Conservation (phyloP, 2,888 invertebrate species). For the Heliothis peltigera region DNA sequence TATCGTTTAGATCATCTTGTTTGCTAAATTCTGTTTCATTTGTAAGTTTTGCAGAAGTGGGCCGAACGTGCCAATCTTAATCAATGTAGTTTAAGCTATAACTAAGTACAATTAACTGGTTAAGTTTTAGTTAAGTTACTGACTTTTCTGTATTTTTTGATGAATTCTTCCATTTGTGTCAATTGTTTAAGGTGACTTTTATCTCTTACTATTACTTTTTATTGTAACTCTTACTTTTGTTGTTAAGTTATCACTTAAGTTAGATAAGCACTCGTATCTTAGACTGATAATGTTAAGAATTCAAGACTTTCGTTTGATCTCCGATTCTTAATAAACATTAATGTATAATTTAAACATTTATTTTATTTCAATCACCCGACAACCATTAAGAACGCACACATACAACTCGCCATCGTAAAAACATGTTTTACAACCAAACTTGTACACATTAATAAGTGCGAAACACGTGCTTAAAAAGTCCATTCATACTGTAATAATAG, state of each 20-base stretch:
- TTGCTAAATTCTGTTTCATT: slow-evolving; percentile 57
- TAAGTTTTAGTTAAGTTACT: slow-evolving; percentile 59
- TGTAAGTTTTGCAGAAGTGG: slow-evolving; percentile 71
- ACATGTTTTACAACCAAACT: neutral
- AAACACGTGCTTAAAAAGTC: slow-evolving; percentile 30
- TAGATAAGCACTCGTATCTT: slow-evolving; percentile 65
- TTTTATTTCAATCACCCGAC: slow-evolving; percentile 48
- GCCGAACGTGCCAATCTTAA: slow-evolving; percentile 87
- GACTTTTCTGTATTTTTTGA: slow-evolving; percentile 60
- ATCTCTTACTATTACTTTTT: slow-evolving; percentile 37
- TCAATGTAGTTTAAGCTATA: slow-evolving; percentile 53
- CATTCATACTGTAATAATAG: slow-evolving; percentile 4
- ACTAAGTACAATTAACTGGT: slow-evolving; percentile 27
- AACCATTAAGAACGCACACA: slow-evolving; percentile 12
- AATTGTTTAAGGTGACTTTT: slow-evolving; percentile 63
- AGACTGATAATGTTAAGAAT: slow-evolving; percentile 85
- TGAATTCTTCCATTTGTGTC: slow-evolving; percentile 80
- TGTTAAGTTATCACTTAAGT: slow-evolving; percentile 55
- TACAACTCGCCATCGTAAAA: slow-evolving; percentile 17
- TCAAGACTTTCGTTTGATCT: slow-evolving; percentile 90
- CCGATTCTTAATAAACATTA: slow-evolving; percentile 83
- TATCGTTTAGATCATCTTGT: slow-evolving; percentile 41
- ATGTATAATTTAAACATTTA: slow-evolving; percentile 64
- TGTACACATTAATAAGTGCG: slow-evolving; percentile 7
- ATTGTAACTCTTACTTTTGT: slow-evolving; percentile 19